Conservation (phyloP, 2,797 vertebrate genomes). For the Simalia tracyae region DNA sequence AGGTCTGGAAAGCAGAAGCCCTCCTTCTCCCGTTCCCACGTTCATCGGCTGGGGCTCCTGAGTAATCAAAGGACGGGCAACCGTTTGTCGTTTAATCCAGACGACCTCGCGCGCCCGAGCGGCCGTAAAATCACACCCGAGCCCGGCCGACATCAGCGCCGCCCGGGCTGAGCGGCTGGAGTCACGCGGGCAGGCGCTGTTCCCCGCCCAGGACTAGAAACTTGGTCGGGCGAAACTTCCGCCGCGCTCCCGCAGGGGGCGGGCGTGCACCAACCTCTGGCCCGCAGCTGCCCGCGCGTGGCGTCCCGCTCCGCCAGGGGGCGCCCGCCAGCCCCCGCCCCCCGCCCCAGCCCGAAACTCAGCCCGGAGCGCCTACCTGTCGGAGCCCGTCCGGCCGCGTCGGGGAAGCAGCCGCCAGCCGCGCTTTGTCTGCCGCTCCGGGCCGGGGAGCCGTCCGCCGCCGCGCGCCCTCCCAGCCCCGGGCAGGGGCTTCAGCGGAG, state of each 20-base stretch:
- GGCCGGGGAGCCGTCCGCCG: not conserved
- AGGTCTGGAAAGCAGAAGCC: not conserved
- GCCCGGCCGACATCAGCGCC: not conserved
- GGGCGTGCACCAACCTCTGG: not conserved
- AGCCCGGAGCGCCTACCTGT: not conserved
- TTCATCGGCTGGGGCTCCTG: no score
- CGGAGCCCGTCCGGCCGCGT: not conserved
- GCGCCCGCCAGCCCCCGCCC: not conserved
- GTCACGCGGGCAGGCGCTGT: not conserved
- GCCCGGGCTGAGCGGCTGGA: no score
- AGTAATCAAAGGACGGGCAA: no score
- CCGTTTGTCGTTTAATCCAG: no score
- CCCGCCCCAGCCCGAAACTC: not conserved
- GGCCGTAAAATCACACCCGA: fast-evolving
- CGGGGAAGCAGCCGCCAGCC: not conserved
- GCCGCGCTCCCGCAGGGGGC: not conserved
- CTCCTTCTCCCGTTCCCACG: not conserved
- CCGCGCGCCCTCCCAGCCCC: not conserved
- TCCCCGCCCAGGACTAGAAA: not conserved
- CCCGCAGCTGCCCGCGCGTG: not conserved
- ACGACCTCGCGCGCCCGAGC: not conserved
- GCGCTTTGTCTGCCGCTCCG: not conserved
- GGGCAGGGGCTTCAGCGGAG: not conserved
- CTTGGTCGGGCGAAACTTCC: not conserved
- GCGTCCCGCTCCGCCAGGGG: not conserved